Base-by-base conservation (phyloP, 2,113 vertebrate species). In the Gobio gobio region DNA sequence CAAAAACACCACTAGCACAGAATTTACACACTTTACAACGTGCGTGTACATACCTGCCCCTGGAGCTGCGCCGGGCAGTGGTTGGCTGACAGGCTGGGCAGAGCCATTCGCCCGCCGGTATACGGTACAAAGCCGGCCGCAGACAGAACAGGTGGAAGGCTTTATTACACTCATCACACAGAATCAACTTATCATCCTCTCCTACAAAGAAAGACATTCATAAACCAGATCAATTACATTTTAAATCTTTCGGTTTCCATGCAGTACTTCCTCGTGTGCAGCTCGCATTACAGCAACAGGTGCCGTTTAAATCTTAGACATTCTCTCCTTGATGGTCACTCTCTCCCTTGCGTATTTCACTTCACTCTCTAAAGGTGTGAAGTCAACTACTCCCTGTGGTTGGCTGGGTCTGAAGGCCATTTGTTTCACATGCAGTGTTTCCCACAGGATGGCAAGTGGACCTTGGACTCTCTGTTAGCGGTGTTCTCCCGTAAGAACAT, bases 81-180 rank as follows among this genome's bases (percentile, higher is more conserved):
- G 95, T 95, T 29, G 98, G 98, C 90, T 99, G 98, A 90, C 98
- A 99, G 0, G 97, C 98, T 1, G 96, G 97, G 83, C 98, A 99
- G 83, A 96, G 94, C 98, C 98, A 99, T 78, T 99, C 97, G 0
- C 97, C 96, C 0, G 93, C 95, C 0, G 98, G 98, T 80, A 99
- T 97, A 90, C 96, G 96, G 76, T 98, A 96, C 26, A 99, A 94
- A 0, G 96, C 98, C 0, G 98, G 98, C 9, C 98, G 92, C 93
- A 99, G 94, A 88, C 98, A 99, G 85, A 99, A 97, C 85, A 99
- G 94, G 90, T 99, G 98, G 96, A 99, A 99, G 83, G 97, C 98
- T 93, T 99, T 99, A 92, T 99, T 99, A 91, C 98, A 99, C 91
- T 97, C 97, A 0, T 99, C 98, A 89, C 98, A 99, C 59, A 99